phyloP scores from a whole-genome alignment of 2,888 invertebrate genomes.

The Magallana nippona region DNA sequence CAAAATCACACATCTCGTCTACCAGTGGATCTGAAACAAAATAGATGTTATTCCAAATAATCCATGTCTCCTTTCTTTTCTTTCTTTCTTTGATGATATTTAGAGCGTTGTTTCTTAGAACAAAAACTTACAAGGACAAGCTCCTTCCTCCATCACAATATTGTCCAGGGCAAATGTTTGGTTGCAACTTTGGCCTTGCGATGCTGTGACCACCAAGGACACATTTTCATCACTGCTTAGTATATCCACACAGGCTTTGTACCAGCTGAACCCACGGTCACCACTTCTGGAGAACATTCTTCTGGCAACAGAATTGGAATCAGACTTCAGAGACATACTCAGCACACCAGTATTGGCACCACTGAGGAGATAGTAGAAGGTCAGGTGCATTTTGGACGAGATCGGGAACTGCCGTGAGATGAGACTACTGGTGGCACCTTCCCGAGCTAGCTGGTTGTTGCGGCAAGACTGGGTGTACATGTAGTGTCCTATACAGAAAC shows the following conservation, averaged over 20 bases:
- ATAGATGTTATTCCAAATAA: not conserved
- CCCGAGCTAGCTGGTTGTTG: not conserved
- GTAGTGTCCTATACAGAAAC: slow-evolving; percentile 29
- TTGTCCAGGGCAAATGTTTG: slow-evolving; percentile 40
- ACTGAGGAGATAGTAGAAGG: slow-evolving; percentile 44
- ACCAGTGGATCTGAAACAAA: slow-evolving; percentile 37
- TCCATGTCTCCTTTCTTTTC: no score
- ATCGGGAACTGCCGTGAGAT: slow-evolving; percentile 18
- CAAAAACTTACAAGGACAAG: slow-evolving; percentile 43
- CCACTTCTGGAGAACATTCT: slow-evolving; percentile 29
- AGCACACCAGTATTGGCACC: slow-evolving; percentile 37
- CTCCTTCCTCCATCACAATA: slow-evolving; percentile 33
- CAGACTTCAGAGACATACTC: slow-evolving; percentile 14
- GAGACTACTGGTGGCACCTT: slow-evolving; percentile 40
- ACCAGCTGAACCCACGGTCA: slow-evolving; percentile 37
- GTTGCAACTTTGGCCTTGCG: slow-evolving; percentile 40
- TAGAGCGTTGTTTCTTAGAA: not conserved
- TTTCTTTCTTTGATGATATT: no score
- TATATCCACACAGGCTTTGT: slow-evolving; percentile 41
- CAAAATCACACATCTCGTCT: slow-evolving; percentile 41
- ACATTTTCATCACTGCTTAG: not conserved
- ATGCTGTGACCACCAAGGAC: slow-evolving; percentile 32
- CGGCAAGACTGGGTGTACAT: slow-evolving; percentile 36
- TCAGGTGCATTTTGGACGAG: not conserved
- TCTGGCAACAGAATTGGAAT: not conserved